Evolutionary conservation across 2,888 invertebrate genomes (phyloP).

Genomic region (Phaonia tiefii): DNA sequence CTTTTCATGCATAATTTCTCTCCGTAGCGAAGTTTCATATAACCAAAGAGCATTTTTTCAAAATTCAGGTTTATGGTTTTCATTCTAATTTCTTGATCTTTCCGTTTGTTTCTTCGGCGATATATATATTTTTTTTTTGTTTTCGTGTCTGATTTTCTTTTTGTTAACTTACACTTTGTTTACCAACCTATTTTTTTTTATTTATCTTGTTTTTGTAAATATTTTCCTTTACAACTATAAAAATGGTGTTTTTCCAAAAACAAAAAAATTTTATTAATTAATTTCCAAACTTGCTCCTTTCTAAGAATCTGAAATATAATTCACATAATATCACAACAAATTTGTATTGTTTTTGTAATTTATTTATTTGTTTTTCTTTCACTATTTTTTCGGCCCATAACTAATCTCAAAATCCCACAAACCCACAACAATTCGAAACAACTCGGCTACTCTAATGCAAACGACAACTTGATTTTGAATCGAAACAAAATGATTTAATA

Average conservation of each 20-base stretch:
- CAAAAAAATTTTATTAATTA: constrained; percentile 39
- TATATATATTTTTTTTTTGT: constrained; percentile 12
- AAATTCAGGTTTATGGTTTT: constrained; percentile 41
- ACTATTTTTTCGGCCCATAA: constrained; percentile 72
- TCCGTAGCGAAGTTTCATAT: too few relatives aligned
- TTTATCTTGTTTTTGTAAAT: constrained; percentile 4
- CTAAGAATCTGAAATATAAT: constrained; percentile 70
- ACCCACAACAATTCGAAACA: not conserved
- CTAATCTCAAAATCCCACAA: constrained; percentile 56
- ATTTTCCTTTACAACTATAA: not conserved
- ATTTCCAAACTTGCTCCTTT: constrained; percentile 17
- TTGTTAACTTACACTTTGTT: not conserved
- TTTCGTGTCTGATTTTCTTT: not conserved
- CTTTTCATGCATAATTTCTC: too few relatives aligned
- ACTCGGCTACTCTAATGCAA: too few relatives aligned
- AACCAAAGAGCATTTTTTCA: constrained; percentile 23
- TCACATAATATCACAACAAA: constrained; percentile 79
- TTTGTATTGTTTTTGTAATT: constrained; percentile 54
- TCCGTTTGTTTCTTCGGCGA: not conserved
- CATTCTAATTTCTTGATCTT: not conserved
- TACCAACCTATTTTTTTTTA: not conserved
- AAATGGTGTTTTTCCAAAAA: too few relatives aligned
- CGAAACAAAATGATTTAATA: not conserved
- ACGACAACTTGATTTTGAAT: not conserved
- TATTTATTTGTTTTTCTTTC: constrained; percentile 79